A percentile compares a stretch with the other conserved stretches of the same genome.
Conservation (phyloP, 1,140 invertebrate genomes). For the Sesamia nonagrioides region DNA sequence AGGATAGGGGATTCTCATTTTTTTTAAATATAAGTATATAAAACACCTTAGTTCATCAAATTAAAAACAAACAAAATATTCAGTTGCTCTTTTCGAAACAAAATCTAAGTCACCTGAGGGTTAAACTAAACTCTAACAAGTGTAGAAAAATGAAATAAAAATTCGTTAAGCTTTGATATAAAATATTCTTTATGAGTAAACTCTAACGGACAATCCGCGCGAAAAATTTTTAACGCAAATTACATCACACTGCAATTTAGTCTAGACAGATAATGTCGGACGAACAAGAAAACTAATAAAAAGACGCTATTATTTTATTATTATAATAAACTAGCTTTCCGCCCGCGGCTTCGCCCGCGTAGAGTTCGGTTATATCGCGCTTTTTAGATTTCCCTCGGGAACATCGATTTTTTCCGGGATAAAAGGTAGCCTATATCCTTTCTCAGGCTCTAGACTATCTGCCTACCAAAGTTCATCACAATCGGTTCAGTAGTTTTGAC, state of each 20-base stretch:
- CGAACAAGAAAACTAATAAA: slow-evolving; percentile 19
- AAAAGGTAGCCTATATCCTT: too few relatives aligned
- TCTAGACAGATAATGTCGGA: slow-evolving; percentile 24
- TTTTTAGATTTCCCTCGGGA: too few relatives aligned
- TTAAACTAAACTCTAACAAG: background rate
- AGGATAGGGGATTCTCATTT: slow-evolving; percentile 31
- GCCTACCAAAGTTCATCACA: too few relatives aligned
- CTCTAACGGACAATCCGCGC: background rate
- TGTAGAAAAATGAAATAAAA: background rate
- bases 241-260: slow-evolving; percentile 32
- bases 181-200: slow-evolving; percentile 11
- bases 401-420: too few relatives aligned
- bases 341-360: too few relatives aligned
- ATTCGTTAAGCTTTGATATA: background rate
- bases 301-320: slow-evolving; percentile 45
- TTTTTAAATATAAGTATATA: too few relatives aligned
- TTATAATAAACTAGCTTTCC: slow-evolving; percentile 27
- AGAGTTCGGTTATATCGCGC: too few relatives aligned
- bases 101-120: background rate
- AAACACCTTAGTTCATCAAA: too few relatives aligned
- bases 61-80: too few relatives aligned
- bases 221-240: slow-evolving; percentile 29
- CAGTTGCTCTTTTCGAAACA: background rate
- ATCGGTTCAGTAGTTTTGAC: slow-evolving; percentile 18
- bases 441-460: too few relatives aligned